A percentile compares a stretch with the other conserved stretches of the same genome.
These are phyloP conservation scores for Automeris io DNA, from an alignment of 2,888 invertebrate genomes.

Conservation along the genomic window DNA sequence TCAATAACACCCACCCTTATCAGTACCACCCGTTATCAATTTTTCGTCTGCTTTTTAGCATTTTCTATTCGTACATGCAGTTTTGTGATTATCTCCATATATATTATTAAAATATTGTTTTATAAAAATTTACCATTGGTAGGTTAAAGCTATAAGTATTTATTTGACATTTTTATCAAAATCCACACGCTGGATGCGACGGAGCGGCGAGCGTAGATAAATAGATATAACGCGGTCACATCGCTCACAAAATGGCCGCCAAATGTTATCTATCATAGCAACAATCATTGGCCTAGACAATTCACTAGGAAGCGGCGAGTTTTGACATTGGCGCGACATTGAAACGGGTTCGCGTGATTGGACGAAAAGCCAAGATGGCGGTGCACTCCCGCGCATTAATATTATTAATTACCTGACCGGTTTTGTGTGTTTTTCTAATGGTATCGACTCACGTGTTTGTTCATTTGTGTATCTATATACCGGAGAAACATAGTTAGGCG, in stretches of 20 bases:
- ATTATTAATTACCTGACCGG: constrained; percentile 66
- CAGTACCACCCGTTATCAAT: constrained; percentile 70
- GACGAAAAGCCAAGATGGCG: constrained; percentile 60
- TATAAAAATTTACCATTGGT: too few species aligned
- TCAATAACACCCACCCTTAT: constrained; percentile 63
- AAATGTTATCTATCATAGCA: constrained; percentile 49
- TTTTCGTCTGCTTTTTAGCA: constrained; percentile 60
- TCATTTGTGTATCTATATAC: neutral
- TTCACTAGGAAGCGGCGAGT: constrained; percentile 62
- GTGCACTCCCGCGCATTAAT: constrained; percentile 58
- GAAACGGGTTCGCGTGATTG: constrained; percentile 47
- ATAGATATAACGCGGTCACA: constrained; percentile 4
- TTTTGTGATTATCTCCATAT: constrained; percentile 37
- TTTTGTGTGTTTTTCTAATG: constrained; percentile 49
- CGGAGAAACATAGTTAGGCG: too few species aligned
- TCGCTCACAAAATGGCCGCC: constrained; percentile 10
- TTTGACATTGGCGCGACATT: constrained; percentile 73
- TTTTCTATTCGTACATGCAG: constrained; percentile 48
- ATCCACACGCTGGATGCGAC: neutral
- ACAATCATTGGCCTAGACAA: constrained; percentile 52
- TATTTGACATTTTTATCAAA: neutral
- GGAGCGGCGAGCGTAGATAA: neutral
- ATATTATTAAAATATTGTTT: constrained; percentile 6
- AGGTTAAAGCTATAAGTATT: neutral
- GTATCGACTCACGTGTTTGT: neutral